Conservation (phyloP, 2,113 vertebrate genomes). For the Lophotis ruficrista region DNA sequence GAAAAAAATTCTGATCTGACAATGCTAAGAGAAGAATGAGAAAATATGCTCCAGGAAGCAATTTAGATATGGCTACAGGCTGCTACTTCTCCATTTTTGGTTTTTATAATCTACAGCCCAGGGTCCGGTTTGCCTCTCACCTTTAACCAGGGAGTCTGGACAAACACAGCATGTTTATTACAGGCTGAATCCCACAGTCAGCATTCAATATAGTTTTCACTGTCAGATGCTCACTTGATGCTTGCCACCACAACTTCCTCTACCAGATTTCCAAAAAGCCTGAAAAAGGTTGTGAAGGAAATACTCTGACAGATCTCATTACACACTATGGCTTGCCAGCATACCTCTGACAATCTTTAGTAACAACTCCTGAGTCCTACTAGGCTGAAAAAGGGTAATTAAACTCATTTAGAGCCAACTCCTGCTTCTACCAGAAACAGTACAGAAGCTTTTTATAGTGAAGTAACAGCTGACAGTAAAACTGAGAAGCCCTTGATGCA, state of each 20-base stretch:
- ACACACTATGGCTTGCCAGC: background rate
- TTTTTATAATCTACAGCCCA: background rate
- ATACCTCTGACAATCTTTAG: slow-evolving; percentile 21
- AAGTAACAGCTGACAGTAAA: slow-evolving; percentile 2
- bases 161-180: background rate
- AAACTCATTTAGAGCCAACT: slow-evolving; percentile 2
- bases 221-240: background rate
- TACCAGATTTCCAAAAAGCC: background rate
- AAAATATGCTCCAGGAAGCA: background rate
- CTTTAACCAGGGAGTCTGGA: background rate
- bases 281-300: background rate
- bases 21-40: background rate
- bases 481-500: background rate
- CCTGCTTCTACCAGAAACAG: background rate
- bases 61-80: background rate
- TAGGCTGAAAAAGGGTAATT: slow-evolving; percentile 15
- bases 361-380: slow-evolving; percentile 5
- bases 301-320: slow-evolving; percentile 23
- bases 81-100: background rate
- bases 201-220: background rate
- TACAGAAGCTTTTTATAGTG: slow-evolving; percentile 17
- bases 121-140: background rate
- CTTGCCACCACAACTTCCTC: background rate
- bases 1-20: background rate
- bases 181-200: background rate